phyloP scores from a whole-genome alignment of 2,888 invertebrate species.

The Drosophila infuscata region DNA sequence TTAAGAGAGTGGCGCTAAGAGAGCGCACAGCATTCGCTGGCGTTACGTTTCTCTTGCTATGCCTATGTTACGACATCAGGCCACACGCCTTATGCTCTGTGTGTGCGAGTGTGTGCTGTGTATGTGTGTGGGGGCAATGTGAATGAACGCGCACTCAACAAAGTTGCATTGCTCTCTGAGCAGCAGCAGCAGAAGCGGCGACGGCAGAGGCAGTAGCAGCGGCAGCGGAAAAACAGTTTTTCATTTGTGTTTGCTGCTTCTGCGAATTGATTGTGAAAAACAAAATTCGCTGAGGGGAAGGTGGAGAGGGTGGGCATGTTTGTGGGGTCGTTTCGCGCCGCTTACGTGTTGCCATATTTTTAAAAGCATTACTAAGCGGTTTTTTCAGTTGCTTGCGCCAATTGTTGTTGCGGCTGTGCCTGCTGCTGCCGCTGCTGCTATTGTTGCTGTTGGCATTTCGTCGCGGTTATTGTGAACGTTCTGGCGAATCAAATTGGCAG shows the following conservation, averaged over 20 bases:
- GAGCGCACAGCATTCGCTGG: slow-evolving; percentile 19
- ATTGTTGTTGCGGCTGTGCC: slow-evolving; percentile 41
- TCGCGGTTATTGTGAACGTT: slow-evolving; percentile 35
- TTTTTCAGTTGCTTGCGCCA: slow-evolving; percentile 50
- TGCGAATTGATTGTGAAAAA: slow-evolving; percentile 73
- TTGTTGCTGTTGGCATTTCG: slow-evolving; percentile 3
- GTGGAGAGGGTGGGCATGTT: neutral
- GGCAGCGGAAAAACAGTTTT: slow-evolving; percentile 64
- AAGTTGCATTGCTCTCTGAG: slow-evolving; percentile 61
- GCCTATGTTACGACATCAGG: slow-evolving; percentile 74
- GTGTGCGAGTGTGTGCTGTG: slow-evolving; percentile 16
- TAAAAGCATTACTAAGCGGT: slow-evolving; percentile 80
- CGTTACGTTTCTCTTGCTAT: slow-evolving; percentile 19
- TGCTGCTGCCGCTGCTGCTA: slow-evolving; percentile 15
- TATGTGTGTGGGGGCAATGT: slow-evolving; percentile 56
- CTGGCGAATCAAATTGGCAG: slow-evolving; percentile 59
- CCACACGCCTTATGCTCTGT: slow-evolving; percentile 47
- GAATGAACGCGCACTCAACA: slow-evolving; percentile 73
- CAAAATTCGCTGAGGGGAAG: slow-evolving; percentile 53
- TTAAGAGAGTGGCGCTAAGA: slow-evolving; percentile 50
- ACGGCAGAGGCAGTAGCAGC: slow-evolving; percentile 9
- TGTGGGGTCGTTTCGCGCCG: slow-evolving; percentile 40
- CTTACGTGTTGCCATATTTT: slow-evolving; percentile 82
- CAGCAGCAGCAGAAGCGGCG: slow-evolving; percentile 22
- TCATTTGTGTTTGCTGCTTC: slow-evolving; percentile 44